A percentile compares a stretch with the other conserved stretches of the same genome.
Conservation (phyloP, 2,113 vertebrate species). For the Triplophysa siluroides region DNA sequence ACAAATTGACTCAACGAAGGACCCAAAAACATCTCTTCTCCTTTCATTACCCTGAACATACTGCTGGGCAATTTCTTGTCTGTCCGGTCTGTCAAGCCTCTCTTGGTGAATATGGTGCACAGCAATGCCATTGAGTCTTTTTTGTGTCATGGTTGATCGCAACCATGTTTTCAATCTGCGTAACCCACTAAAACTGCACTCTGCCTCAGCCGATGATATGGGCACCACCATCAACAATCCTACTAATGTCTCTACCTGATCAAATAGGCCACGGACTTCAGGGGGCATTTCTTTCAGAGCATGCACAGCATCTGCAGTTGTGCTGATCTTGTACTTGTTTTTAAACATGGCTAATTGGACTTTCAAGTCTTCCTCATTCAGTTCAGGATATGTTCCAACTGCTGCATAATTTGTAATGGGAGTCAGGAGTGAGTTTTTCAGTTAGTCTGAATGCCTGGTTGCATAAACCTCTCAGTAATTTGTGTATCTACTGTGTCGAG, state of each 20-base stretch:
- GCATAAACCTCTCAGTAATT: too few species aligned
- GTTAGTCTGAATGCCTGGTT: too few species aligned
- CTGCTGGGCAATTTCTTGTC: conserved; percentile 7
- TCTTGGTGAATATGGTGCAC: conserved; percentile 26
- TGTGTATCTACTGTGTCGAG: too few species aligned
- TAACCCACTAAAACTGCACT: too few species aligned
- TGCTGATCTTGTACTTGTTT: conserved; percentile 38
- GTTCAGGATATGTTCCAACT: too few species aligned
- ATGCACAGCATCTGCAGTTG: conserved; percentile 38
- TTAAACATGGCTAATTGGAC: conserved; percentile 32
- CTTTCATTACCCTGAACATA: conserved; percentile 20
- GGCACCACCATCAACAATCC: conserved; percentile 45
- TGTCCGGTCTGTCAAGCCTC: conserved; percentile 28
- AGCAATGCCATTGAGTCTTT: conserved; percentile 17
- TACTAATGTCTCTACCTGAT: conserved; percentile 26
- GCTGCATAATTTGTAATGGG: too few species aligned
- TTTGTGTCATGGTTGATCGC: too few species aligned
- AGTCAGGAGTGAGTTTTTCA: too few species aligned
- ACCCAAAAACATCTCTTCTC: conserved; percentile 17
- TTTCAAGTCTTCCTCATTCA: background rate
- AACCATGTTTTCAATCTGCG: too few species aligned
- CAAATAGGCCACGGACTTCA: conserved; percentile 36
- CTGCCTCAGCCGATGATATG: too few species aligned
- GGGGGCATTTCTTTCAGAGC: conserved; percentile 38
- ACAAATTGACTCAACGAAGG: conserved; percentile 7